phyloP scores from a whole-genome alignment of 2,797 vertebrate species.

The Cynodonichthys magdalenae region DNA sequence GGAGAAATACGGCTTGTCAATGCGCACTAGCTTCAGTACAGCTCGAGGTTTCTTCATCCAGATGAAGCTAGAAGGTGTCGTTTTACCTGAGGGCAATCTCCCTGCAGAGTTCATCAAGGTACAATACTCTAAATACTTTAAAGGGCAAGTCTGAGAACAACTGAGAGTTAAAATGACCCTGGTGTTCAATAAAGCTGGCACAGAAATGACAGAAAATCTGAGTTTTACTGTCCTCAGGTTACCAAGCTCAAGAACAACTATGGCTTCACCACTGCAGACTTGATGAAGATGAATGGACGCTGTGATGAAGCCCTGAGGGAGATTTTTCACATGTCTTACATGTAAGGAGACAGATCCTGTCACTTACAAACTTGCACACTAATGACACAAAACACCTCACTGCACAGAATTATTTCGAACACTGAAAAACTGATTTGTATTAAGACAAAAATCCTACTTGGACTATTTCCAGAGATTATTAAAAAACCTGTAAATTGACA shows the following conservation, averaged over 20 bases:
- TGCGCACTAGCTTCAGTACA: constrained; percentile 94
- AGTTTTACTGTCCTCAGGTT: constrained; percentile 74
- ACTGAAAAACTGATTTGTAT: not conserved
- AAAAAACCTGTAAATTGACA: too few species aligned
- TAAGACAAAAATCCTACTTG: too few species aligned
- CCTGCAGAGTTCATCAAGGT: constrained; percentile 97
- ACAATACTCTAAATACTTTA: constrained; percentile 3
- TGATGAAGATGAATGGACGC: constrained; percentile 98
- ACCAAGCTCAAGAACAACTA: constrained; percentile 91
- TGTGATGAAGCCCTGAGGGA: constrained; percentile 95
- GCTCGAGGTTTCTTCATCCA: constrained; percentile 95
- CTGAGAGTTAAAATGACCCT: not conserved
- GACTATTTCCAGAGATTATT: too few species aligned
- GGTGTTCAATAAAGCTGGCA: not conserved
- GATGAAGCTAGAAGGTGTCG: constrained; percentile 85
- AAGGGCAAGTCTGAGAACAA: not conserved
- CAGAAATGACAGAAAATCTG: constrained; percentile 3
- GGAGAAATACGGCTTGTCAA: constrained; percentile 87
- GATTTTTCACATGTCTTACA: constrained; percentile 97
- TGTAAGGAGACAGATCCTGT: constrained; percentile 81
- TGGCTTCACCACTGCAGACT: constrained; percentile 90
- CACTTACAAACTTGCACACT: constrained; percentile 15
- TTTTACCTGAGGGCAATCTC: constrained; percentile 83
- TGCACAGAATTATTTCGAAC: not conserved
- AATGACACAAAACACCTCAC: not conserved